Evolutionary conservation across 2,797 vertebrate species (phyloP), one percentile per base, ranked within the genome.

Genomic region (Philypnodon macrostomus): DNA sequence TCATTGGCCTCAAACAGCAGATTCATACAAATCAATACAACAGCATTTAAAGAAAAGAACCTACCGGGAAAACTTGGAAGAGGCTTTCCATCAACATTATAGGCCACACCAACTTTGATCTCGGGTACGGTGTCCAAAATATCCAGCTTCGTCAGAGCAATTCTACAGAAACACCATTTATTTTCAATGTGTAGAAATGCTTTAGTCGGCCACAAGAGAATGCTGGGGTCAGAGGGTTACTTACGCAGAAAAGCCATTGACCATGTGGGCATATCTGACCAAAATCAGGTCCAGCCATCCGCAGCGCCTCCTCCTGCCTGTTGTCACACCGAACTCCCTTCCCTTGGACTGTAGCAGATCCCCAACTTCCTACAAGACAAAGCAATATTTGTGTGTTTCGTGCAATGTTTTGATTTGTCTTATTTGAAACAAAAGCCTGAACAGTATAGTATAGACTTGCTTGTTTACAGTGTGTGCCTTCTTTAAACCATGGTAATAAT

Each of bases 201-300:
- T 23, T 0, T n/a, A 30, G 14, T 58, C 4, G 69, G 15, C 34
- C 6, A n/a, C 2, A 9, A 6, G 37, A 13, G 1, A 13, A 40
- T 14, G 21, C 21, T 24, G 21, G 14, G 13, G 2, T 11, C 11
- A 12, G 38, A 27, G 0, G 7, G 34, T 37, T 56, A 4, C 90
- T 91, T 86, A 93, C 90, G 90, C 90, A 9, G 89, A 83, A 67
- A 93, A 93, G 33, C 90, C 90, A 0, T 92, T 92, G 71, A 93
- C 87, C 91, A 92, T 92, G 75, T 92, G 90, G 45, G 92, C 91
- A 13, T 93, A 92, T 81, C 89, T 69, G 73, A 93, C 90, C 63
- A 92, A 63, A 41, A 92, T 85, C 61, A 92, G 71, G 53, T 93
- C 91, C 70, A 93, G 75, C 91, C 91, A 93, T 14, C 92, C 91